Base-by-base conservation (phyloP, 2,797 vertebrate genomes). In the Tiaroga cobitis region DNA sequence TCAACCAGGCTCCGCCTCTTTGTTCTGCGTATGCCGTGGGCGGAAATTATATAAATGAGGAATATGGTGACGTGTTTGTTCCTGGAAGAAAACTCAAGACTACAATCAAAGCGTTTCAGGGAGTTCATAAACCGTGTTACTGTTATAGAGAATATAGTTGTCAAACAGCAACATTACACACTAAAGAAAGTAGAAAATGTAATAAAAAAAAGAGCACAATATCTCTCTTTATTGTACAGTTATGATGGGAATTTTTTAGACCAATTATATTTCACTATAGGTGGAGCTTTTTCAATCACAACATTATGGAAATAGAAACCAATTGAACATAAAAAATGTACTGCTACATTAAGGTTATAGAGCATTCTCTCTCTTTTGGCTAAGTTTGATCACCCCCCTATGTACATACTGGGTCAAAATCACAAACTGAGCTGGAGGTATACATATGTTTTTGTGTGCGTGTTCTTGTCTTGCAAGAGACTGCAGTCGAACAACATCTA, bases 401-500 rank as follows among this genome's bases (percentile, higher is more conserved):
- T 49, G 63, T 72, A 59, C 10, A 3, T 5, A n/a, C n/a, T 51
- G 15, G 43, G 15, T 56, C 34, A 78, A 56, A 59, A 46, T 29
- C 5, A 51, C 9, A 34, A 80, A 70, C 54, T 34, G 69, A n/a
- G 73, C 46, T 78, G 49, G 41, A 63, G 24, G 41, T 56, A 43
- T 18, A 26, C 39, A 59, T 24, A 2, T 83, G 15, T 67, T 0
- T 75, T 32, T 37, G 56, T 37, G 41, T 51, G 70, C 32, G 26
- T 46, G 8, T 70, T 56, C 63, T 39, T 32, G 43, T 59, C 16
- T 83, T 8, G 46, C 16, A 24, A 49, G 43, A 77, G 80, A 70
- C 32, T 18, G 39, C 69, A 41, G 67, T 37, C 2, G 41, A 72
- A 84, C 65, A 80, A 61, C 54, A 80, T 72, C 75, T 72, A 79